Base-by-base conservation (phyloP, 1,140 invertebrate species). In the Drosophila melanogaster region DNA sequence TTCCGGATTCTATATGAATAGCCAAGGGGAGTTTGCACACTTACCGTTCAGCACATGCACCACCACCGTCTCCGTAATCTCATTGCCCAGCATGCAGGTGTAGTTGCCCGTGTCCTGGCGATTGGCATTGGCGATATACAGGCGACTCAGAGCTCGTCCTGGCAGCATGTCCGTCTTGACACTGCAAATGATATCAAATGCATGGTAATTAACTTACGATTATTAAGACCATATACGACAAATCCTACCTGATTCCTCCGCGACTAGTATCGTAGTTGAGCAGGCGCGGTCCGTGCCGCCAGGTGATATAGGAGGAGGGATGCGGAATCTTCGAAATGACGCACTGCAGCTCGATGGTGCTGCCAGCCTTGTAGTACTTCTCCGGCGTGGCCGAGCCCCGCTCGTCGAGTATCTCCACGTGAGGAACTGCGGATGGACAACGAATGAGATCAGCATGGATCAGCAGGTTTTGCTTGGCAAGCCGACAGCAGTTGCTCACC, bases 351-450 rank as follows among this genome's bases (percentile, higher is more conserved):
- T 97, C 96, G 87, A 97, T 97, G 69, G 96, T 97, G 79, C 96
- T 96, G 46, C 96, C 96, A 64, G 96, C 95, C 92, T 97, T 96
- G 94, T 97, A 97, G 92, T 96, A 96, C 93, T 97, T 97, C 92
- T 97, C 96, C 64, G 95, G 94, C 4, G 96, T 95, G n/a, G 95
- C 94, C 30, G 94, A 94, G 24, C 95, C 96, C 72, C 96, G 94
- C 78, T 97, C 96, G 83, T 97, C 96, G 19, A 96, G 94, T 80
- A 97, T 97, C 92, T 96, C 96, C 72, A 97, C 95, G 90, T 95
- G 95, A 84, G 96, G 96, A 80, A 97, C 96, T 97, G 94, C 7
- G 6, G 6, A 1, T 7, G n/a, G 14, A 41, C 3, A 0, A 43
- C 2, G 15, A 2, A 8, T 3, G 8, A 6, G 26, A 33, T 43